Evolutionary conservation across 2,888 invertebrate species (phyloP).

Genomic region (Leucania comma): DNA sequence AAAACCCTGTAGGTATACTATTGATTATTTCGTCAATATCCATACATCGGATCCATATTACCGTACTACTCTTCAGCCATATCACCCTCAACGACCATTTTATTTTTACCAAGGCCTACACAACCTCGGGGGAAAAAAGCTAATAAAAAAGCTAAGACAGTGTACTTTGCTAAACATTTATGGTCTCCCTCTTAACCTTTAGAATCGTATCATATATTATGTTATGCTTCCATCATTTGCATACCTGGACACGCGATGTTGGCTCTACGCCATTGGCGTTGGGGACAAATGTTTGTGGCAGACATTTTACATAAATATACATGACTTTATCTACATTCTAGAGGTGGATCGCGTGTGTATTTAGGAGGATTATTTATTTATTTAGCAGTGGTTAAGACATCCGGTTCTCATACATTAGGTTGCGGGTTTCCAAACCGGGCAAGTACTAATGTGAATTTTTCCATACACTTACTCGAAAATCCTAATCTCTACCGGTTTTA

Average conservation of each 20-base stretch:
- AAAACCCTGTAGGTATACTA: not conserved
- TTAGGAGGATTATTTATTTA: not conserved
- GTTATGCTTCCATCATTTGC: constrained; percentile 64
- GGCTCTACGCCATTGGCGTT: constrained; percentile 44
- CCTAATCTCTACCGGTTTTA: too few species aligned
- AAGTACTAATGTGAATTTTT: too few species aligned
- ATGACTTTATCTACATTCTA: constrained; percentile 16
- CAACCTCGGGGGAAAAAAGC: constrained; percentile 26
- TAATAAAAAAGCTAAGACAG: constrained; percentile 36
- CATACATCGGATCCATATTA: not conserved
- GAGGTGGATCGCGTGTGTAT: constrained; percentile 21
- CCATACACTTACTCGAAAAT: too few species aligned
- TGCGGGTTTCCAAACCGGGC: too few species aligned
- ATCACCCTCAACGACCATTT: not conserved
- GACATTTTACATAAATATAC: constrained; percentile 26
- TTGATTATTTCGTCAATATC: not conserved
- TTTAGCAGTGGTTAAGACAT: too few species aligned
- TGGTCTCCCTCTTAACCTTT: constrained; percentile 66
- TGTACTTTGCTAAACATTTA: constrained; percentile 18
- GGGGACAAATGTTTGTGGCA: constrained; percentile 55
- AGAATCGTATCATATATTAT: constrained; percentile 58
- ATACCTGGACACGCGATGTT: constrained; percentile 71
- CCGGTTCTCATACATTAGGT: too few species aligned
- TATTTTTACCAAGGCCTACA: constrained; percentile 42
- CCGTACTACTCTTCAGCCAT: not conserved